Percentiles rank a stretch among this genome's conserved stretches.
Evolutionary conservation across 2,113 vertebrate genomes (phyloP).

Genomic region (Nyctibius bracteatus): DNA sequence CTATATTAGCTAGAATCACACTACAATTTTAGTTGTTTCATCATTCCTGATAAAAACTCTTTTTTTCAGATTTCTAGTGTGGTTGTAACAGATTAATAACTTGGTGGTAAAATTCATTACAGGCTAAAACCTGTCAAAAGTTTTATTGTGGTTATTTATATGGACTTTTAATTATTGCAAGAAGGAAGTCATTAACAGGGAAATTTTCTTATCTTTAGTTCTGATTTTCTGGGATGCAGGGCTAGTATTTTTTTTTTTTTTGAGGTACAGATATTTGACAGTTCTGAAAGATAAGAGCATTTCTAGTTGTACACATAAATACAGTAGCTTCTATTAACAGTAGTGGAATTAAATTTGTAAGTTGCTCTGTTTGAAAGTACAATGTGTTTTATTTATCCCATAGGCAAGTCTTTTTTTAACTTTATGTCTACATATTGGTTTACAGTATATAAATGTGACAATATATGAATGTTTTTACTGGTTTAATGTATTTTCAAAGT

Average conservation of each 20-base stretch:
- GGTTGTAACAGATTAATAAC: background rate
- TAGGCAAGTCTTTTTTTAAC: background rate
- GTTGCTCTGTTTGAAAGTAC: background rate
- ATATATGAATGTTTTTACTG: background rate
- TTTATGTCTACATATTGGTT: background rate
- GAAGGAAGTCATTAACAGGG: background rate
- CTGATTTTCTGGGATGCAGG: background rate
- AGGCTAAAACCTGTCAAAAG: background rate
- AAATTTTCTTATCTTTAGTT: background rate
- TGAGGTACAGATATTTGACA: background rate
- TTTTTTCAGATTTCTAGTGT: background rate
- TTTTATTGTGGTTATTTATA: background rate
- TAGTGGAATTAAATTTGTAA: background rate
- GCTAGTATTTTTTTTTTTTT: background rate
- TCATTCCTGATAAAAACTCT: background rate
- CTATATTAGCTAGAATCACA: background rate
- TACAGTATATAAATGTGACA: background rate
- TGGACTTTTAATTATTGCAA: background rate
- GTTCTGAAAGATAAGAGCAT: background rate
- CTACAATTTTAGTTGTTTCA: background rate
- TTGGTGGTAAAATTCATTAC: background rate
- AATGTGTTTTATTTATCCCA: background rate
- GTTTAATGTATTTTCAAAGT: background rate
- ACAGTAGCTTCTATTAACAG: background rate
- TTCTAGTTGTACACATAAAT: background rate